phyloP scores from a whole-genome alignment of 2,113 vertebrate genomes.

The Euleptes europaea region DNA sequence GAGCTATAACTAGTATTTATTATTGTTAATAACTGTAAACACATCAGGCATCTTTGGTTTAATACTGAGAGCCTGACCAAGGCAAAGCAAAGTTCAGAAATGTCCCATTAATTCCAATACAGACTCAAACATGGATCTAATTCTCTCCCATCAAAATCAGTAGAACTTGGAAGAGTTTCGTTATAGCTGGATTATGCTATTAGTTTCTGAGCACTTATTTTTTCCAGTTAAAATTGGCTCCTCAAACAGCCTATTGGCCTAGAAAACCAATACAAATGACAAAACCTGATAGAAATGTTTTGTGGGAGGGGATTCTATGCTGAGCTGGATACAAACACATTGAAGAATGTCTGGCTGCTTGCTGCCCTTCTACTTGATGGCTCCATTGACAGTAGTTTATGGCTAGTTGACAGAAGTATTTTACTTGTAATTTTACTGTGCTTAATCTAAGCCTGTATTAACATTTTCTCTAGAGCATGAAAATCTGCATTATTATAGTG shows the following conservation, averaged over 20 bases:
- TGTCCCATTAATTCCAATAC: background rate
- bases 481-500: constrained; percentile 16
- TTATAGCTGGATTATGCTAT: no score
- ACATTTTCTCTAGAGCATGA: constrained; percentile 20
- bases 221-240: no score
- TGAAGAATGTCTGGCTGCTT: background rate
- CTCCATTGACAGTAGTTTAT: background rate
- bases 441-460: background rate
- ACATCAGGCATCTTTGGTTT: background rate
- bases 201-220: no score
- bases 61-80: background rate
- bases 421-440: background rate
- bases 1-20: background rate
- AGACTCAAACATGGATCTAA: background rate
- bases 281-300: no score
- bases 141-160: background rate
- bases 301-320: no score
- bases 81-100: background rate
- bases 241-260: no score
- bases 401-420: background rate
- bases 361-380: background rate
- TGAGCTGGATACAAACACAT: no score
- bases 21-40: background rate
- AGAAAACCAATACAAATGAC: no score
- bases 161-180: background rate